Conservation (phyloP, 2,888 invertebrate species). For the Hypena proboscidalis region DNA sequence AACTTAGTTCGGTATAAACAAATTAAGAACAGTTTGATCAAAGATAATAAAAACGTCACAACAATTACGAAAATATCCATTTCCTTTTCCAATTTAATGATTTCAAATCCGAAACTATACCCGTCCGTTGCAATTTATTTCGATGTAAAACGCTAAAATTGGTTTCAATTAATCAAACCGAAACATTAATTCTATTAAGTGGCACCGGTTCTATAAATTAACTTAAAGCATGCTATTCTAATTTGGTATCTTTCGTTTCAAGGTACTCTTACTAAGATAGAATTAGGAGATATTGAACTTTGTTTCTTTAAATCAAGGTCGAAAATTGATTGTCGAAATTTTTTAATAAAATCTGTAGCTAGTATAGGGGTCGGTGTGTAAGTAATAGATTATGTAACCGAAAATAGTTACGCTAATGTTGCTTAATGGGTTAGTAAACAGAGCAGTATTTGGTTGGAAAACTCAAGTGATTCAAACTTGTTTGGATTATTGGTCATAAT, state of each 20-base stretch:
- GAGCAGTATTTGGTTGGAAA: background rate
- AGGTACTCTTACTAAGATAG: slow-evolving; percentile 16
- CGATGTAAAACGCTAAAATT: slow-evolving; percentile 43
- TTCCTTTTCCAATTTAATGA: slow-evolving; percentile 35
- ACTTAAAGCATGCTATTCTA: slow-evolving; percentile 49
- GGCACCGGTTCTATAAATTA: slow-evolving; percentile 41
- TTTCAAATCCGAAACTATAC: slow-evolving; percentile 34
- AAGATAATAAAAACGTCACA: slow-evolving; percentile 4
- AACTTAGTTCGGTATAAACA: no score
- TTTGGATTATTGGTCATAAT: no score
- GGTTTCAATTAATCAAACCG: slow-evolving; percentile 51
- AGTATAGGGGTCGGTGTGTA: slow-evolving; percentile 14
- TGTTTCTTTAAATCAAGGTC: slow-evolving; percentile 1
- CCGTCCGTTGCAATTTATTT: slow-evolving; percentile 41
- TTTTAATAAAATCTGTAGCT: slow-evolving; percentile 20
- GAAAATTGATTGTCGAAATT: slow-evolving; percentile 3
- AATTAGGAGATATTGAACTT: slow-evolving; percentile 21
- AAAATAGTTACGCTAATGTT: slow-evolving; percentile 13
- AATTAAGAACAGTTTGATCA: background rate
- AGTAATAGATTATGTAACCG: slow-evolving; percentile 12
- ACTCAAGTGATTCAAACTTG: no score
- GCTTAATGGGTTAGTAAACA: slow-evolving; percentile 9
- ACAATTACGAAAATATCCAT: slow-evolving; percentile 17
- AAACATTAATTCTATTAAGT: slow-evolving; percentile 51
- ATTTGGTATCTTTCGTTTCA: slow-evolving; percentile 42